These are phyloP conservation scores for Varecia variegata DNA, from an alignment of 2,797 vertebrate species.

Conservation along the genomic window DNA sequence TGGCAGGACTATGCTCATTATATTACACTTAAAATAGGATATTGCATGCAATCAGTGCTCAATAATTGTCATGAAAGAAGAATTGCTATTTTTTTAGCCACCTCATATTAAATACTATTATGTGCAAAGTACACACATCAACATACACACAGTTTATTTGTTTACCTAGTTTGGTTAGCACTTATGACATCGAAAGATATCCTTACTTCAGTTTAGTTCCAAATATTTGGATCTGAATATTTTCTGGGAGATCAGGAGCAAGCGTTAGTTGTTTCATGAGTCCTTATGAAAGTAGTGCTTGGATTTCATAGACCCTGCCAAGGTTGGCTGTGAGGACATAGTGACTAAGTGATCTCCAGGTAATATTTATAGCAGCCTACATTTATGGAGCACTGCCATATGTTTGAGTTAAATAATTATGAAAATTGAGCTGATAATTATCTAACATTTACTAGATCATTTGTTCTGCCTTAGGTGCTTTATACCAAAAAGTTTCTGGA, in stretches of 20 bases:
- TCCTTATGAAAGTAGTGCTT: background rate
- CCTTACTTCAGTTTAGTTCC: background rate
- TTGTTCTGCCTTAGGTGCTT: background rate
- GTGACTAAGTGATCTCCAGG: background rate
- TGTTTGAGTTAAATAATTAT: constrained; percentile 5
- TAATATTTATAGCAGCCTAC: background rate
- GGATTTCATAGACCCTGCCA: background rate
- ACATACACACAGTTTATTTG: background rate
- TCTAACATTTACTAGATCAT: background rate
- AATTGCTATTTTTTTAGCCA: background rate
- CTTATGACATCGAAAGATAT: background rate
- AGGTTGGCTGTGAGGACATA: background rate
- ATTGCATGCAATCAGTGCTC: background rate
- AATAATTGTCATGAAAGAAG: background rate
- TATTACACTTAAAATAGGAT: background rate
- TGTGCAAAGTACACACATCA: background rate
- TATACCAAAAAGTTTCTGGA: background rate
- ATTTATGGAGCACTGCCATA: background rate
- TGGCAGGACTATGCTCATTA: background rate
- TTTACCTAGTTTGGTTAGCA: background rate
- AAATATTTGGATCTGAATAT: background rate
- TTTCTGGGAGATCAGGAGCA: background rate
- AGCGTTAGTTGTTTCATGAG: background rate
- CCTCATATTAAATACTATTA: background rate
- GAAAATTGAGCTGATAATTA: background rate